Evolutionary conservation across 2,797 vertebrate species (phyloP), one percentile per base, ranked within the genome.

Genomic region (Toxotes lorentzi): DNA sequence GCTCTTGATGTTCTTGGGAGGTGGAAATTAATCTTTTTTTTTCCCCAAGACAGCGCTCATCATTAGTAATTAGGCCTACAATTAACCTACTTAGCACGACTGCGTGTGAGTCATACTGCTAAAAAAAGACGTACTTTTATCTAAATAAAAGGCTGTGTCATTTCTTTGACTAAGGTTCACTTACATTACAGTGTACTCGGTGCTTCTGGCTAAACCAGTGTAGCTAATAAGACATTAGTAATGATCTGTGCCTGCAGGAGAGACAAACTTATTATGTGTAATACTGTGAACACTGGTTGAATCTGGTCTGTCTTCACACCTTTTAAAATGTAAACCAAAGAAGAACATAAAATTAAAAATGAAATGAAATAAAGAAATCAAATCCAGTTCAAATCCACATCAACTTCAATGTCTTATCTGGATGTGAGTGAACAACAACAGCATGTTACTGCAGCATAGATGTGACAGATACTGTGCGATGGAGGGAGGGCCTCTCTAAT

Each of bases 21-120:
- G 6, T 14, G 16, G 58, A 67, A 63, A 69, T 65, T 41, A 72
- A 82, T 79, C 27, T 41, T 43, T 56, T 71, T 41, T 30, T 59
- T 40, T 5, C 35, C 68, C 79, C 57, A 61, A 50, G 73, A 71
- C 16, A 34, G 17, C 7, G 10, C 54, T 76, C 45, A 79, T 76
- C 67, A 48, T 75, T 51, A 70, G 35, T 79, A 77, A 84, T 78
- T 74, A 81, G 77, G 59, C n/a, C 79, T 32, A 67, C 61, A 85
- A 84, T 85, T 79, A 84, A 51, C 81, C 32, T 79, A 76, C 59
- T 82, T 68, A 53, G 27, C 47, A 38, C 41, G 61, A 60, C 21
- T 74, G 7, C 2, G n/a, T n/a, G 27, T 35, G 30, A 84, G 38
- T 50, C 62, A 73, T 19, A 2, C 7, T 2, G 4, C 70, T 61